phyloP scores from a whole-genome alignment of 2,888 invertebrate species.

The Coremacera marginata region DNA sequence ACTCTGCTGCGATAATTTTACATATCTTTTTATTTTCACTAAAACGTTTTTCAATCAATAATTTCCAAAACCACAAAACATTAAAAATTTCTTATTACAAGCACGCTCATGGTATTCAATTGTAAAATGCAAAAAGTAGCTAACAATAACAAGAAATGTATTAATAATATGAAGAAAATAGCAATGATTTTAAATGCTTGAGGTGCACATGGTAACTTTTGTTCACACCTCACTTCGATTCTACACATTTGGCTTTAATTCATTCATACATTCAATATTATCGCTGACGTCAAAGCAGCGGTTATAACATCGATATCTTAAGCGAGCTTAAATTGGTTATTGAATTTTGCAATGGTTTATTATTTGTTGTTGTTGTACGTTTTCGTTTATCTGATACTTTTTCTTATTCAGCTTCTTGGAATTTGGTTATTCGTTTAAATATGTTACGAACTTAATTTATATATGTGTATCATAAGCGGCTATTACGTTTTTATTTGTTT shows the following conservation, averaged over 20 bases:
- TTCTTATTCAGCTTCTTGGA: slow-evolving; percentile 6
- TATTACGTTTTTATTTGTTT: background rate
- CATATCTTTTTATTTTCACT: too few relatives aligned
- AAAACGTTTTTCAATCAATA: too few relatives aligned
- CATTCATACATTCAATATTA: background rate
- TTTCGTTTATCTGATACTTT: background rate
- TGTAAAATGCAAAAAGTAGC: background rate
- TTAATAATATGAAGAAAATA: background rate
- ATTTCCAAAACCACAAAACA: too few relatives aligned
- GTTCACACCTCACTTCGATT: background rate
- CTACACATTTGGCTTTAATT: background rate
- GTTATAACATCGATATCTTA: slow-evolving; percentile 7
- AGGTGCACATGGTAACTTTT: background rate
- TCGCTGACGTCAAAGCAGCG: slow-evolving; percentile 26
- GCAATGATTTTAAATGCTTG: background rate
- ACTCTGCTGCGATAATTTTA: too few relatives aligned
- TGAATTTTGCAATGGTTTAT: slow-evolving; percentile 14
- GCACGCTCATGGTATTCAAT: background rate
- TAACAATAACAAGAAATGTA: background rate
- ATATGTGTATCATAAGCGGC: background rate
- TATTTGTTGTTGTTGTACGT: background rate
- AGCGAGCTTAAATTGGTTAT: slow-evolving; percentile 18
- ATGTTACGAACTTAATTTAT: slow-evolving; percentile 15
- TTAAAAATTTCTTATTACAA: too few relatives aligned
- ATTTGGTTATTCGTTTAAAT: background rate